These are phyloP conservation scores for Lophius piscatorius DNA, from an alignment of 2,113 vertebrate genomes.

Conservation along the genomic window DNA sequence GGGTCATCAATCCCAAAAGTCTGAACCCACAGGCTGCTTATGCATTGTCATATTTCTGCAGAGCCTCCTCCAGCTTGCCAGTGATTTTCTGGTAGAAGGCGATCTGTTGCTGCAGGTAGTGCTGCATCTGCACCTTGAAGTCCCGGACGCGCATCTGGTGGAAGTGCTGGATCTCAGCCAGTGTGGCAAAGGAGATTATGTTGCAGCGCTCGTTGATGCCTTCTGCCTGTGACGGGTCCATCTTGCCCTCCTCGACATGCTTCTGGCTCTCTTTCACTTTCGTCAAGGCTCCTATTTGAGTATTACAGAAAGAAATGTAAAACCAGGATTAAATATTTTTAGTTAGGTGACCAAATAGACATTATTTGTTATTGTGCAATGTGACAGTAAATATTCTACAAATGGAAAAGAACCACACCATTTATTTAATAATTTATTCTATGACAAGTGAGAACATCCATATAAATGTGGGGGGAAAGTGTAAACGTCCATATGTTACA, in stretches of 20 bases:
- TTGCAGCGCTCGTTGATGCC: conserved; percentile 96
- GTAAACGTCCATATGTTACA: too few relatives aligned
- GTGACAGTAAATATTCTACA: background rate
- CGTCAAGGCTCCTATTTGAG: conserved; percentile 89
- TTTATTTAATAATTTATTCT: background rate
- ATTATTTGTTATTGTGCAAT: background rate
- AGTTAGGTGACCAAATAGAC: background rate
- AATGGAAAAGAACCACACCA: background rate
- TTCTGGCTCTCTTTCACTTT: conserved; percentile 97
- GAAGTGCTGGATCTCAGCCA: conserved; percentile 98
- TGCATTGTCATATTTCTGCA: conserved; percentile 92
- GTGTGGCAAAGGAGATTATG: conserved; percentile 97
- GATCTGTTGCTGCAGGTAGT: conserved; percentile 96
- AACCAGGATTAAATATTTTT: background rate
- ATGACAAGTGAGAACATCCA: background rate
- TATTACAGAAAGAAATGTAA: background rate
- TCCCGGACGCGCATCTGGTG: conserved; percentile 95
- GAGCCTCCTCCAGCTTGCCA: conserved; percentile 93
- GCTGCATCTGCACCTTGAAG: conserved; percentile 96
- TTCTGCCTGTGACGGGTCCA: conserved; percentile 91
- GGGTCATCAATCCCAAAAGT: conserved; percentile 19
- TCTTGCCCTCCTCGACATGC: conserved; percentile 96
- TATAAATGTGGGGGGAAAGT: background rate
- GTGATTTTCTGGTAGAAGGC: conserved; percentile 96
- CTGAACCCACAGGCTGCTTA: conserved; percentile 64